phyloP scores from a whole-genome alignment of 2,888 invertebrate genomes.

The Chaetoderma sp. region DNA sequence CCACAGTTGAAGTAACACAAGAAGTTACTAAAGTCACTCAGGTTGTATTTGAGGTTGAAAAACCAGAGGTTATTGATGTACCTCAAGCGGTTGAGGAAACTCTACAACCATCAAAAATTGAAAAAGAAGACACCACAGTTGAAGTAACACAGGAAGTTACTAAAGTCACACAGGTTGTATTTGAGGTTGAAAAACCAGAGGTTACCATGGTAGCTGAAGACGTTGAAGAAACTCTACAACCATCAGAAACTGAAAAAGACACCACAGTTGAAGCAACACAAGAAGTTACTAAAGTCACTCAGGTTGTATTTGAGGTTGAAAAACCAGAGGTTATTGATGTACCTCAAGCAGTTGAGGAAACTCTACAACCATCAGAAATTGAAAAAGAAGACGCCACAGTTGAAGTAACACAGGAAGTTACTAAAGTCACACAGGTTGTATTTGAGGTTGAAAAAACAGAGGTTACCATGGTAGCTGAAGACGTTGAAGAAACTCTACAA shows the following conservation, averaged over 20 bases:
- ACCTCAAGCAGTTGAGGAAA: neutral
- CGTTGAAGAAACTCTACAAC: too few species aligned
- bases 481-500: too few species aligned
- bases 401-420: neutral
- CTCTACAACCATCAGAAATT: neutral
- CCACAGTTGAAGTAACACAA: too few species aligned
- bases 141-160: slow-evolving; percentile 1
- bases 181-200: slow-evolving; percentile 4
- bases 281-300: neutral
- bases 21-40: slow-evolving; percentile 12
- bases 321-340: neutral
- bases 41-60: too few species aligned
- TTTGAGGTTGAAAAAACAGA: neutral
- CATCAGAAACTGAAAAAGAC: neutral
- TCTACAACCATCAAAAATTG: neutral
- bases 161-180: too few species aligned
- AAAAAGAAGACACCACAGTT: slow-evolving; percentile 12
- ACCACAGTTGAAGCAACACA: slow-evolving; percentile 8
- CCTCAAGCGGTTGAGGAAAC: slow-evolving; percentile 6
- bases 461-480: too few species aligned
- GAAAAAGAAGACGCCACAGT: neutral
- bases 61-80: slow-evolving; percentile 18
- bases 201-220: slow-evolving; percentile 18
- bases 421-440: neutral
- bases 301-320: neutral